These are phyloP conservation scores for Tupaia chinensis DNA, from an alignment of 2,113 vertebrate genomes.

Conservation along the genomic window DNA sequence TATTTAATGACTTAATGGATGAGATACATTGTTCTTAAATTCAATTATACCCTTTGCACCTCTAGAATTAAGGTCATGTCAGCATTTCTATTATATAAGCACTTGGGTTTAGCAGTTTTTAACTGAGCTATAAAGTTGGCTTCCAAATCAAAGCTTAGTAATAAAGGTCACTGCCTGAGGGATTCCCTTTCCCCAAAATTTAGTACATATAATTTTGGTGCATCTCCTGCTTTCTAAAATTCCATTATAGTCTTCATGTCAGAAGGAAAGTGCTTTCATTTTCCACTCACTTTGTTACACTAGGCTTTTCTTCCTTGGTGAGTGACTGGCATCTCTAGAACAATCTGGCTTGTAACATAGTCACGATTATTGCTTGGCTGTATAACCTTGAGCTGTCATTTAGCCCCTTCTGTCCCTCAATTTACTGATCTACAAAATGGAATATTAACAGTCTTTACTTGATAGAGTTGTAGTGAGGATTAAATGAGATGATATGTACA, in stretches of 20 bases:
- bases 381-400: not conserved
- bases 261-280: slow-evolving; percentile 44
- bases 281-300: slow-evolving; percentile 41
- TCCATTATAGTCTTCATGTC: slow-evolving; percentile 36
- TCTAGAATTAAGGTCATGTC: slow-evolving; percentile 81
- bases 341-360: not conserved
- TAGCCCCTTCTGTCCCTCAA: not conserved
- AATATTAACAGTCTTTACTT: not conserved
- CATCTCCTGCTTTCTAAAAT: slow-evolving; percentile 64
- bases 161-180: slow-evolving; percentile 69
- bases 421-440: slow-evolving; percentile 7
- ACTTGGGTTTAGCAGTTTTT: slow-evolving; percentile 76
- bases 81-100: slow-evolving; percentile 80
- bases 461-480: not conserved
- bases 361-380: not conserved
- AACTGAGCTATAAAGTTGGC: slow-evolving; percentile 70
- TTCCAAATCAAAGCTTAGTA: slow-evolving; percentile 74
- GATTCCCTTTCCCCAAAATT: not conserved
- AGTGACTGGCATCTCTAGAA: not conserved
- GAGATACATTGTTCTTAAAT: slow-evolving; percentile 82
- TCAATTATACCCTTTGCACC: slow-evolving; percentile 81
- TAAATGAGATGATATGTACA: not conserved
- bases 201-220: slow-evolving; percentile 58
- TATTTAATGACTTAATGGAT: slow-evolving; percentile 82
- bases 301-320: not conserved